Conservation (phyloP, 2,113 vertebrate genomes). For the Pelecanus crispus region DNA sequence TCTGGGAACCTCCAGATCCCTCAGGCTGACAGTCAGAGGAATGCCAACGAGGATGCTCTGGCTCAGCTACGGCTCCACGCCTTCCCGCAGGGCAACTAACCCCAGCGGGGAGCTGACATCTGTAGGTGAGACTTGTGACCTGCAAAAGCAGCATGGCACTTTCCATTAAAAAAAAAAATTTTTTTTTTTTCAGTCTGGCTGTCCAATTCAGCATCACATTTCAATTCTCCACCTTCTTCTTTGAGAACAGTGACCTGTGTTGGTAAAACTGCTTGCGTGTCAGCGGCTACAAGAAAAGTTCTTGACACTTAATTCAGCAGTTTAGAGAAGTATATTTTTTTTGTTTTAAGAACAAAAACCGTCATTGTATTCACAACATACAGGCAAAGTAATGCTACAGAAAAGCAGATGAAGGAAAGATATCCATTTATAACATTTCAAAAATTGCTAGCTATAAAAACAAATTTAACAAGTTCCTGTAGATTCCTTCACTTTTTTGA, state of each 20-base stretch:
- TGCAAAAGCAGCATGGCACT: background rate
- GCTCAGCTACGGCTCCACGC: background rate
- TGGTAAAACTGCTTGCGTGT: background rate
- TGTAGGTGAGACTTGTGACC: background rate
- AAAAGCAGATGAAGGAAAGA: background rate
- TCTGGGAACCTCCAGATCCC: background rate
- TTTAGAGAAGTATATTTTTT: background rate
- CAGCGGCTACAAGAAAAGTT: background rate
- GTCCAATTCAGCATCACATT: background rate
- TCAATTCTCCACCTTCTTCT: background rate
- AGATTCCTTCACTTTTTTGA: background rate
- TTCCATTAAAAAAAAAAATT: background rate
- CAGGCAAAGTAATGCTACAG: background rate
- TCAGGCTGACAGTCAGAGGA: background rate
- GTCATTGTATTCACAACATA: background rate
- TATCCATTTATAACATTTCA: background rate
- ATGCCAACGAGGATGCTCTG: background rate
- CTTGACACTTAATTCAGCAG: background rate
- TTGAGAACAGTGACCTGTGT: rapidly evolving
- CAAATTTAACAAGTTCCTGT: background rate
- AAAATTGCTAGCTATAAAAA: background rate
- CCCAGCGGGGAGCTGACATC: too few species aligned
- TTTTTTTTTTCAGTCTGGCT: too few species aligned
- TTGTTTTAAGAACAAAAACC: background rate
- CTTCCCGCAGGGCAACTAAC: background rate